A percentile compares a stretch with the other conserved stretches of the same genome.
Evolutionary conservation across 2,113 vertebrate genomes (phyloP).

Genomic region (Chaetura pelagica): DNA sequence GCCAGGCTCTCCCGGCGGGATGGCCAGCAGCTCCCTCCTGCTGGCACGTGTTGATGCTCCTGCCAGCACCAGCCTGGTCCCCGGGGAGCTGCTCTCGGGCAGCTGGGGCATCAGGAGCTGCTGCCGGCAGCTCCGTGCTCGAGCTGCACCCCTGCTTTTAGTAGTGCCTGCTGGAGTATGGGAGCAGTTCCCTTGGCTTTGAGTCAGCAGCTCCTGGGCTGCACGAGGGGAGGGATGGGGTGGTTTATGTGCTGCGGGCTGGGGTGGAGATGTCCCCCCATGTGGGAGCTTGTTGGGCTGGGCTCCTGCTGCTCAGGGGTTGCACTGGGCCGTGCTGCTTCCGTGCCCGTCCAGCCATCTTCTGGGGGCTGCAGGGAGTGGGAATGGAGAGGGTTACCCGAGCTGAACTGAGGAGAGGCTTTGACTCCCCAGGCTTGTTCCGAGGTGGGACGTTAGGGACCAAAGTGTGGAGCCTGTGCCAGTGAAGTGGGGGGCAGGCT

Average conservation of each 20-base stretch:
- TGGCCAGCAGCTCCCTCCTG: background rate
- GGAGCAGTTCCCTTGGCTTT: background rate
- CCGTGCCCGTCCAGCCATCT: rapidly evolving
- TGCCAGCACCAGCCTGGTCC: background rate
- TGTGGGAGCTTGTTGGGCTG: background rate
- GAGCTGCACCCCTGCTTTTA: background rate
- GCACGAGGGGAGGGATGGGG: background rate
- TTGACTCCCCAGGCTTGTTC: rapidly evolving
- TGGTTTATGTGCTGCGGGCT: rapidly evolving
- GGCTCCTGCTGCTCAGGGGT: background rate
- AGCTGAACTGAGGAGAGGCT: rapidly evolving
- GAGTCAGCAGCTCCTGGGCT: background rate
- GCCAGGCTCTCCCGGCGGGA: rapidly evolving
- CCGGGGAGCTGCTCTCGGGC: rapidly evolving
- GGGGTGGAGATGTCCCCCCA: background rate
- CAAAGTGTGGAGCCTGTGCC: rapidly evolving
- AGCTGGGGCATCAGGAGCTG: rapidly evolving
- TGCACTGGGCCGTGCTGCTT: background rate
- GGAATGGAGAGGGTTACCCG: rapidly evolving
- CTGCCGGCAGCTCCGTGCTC: background rate
- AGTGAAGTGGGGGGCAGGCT: rapidly evolving
- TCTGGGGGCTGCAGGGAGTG: rapidly evolving
- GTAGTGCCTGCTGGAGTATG: background rate
- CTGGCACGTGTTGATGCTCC: background rate
- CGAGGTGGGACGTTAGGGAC: rapidly evolving